Evolutionary conservation across 2,888 invertebrate genomes (phyloP).

Genomic region (Pyrocoelia pectoralis): DNA sequence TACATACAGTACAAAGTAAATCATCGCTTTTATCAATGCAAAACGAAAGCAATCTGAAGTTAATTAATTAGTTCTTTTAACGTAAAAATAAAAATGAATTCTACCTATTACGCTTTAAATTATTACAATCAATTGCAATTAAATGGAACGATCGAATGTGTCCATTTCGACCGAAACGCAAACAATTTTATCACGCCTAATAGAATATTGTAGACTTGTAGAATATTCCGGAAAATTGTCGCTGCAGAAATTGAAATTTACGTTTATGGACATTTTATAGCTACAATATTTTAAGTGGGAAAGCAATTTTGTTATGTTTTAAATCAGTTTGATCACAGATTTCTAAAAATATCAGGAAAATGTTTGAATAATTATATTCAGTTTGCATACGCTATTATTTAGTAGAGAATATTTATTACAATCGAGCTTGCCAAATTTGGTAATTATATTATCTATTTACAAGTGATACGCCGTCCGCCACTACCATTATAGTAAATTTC

Average conservation of each 20-base stretch:
- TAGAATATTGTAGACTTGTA: slow-evolving; percentile 10
- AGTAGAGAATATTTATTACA: slow-evolving; percentile 20
- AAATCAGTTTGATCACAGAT: slow-evolving; percentile 17
- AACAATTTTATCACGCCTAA: neutral
- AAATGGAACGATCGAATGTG: too few relatives aligned
- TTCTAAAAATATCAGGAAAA: slow-evolving; percentile 16
- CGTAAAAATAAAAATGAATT: too few relatives aligned
- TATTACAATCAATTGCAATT: too few relatives aligned
- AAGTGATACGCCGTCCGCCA: slow-evolving; percentile 10
- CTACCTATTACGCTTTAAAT: too few relatives aligned
- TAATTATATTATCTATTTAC: slow-evolving; percentile 16
- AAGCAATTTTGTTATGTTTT: slow-evolving; percentile 23
- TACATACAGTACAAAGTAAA: too few relatives aligned
- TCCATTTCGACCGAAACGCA: neutral
- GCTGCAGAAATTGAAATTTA: slow-evolving; percentile 29
- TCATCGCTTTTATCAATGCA: too few relatives aligned
- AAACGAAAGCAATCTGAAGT: too few relatives aligned
- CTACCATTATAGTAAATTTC: slow-evolving; percentile 6
- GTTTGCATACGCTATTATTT: slow-evolving; percentile 18
- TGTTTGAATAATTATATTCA: slow-evolving; percentile 11
- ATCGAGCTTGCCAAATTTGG: slow-evolving; percentile 10
- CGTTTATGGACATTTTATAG: slow-evolving; percentile 32
- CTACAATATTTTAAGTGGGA: slow-evolving; percentile 29
- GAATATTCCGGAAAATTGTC: slow-evolving; percentile 4
- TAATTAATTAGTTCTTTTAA: too few relatives aligned